These are phyloP conservation scores for Drosophila sulfurigaster DNA, from an alignment of 1,140 invertebrate species.

Conservation along the genomic window DNA sequence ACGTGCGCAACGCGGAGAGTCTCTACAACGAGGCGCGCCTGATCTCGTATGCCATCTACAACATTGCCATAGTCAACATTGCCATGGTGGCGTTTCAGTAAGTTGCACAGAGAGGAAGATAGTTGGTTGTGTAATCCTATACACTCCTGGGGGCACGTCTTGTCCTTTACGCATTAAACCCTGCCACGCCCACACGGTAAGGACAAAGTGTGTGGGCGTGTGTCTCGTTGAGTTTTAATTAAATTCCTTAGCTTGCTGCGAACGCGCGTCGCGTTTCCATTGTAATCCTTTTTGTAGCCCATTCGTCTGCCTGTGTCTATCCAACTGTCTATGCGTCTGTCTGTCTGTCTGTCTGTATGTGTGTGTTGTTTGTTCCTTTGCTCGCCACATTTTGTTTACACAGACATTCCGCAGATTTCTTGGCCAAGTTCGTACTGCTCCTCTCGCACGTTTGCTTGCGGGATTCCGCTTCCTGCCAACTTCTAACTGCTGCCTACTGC, in stretches of 20 bases:
- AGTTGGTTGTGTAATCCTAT: slow-evolving; percentile 51
- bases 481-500: slow-evolving; percentile 8
- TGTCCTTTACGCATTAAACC: slow-evolving; percentile 43
- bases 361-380: slow-evolving; percentile 6
- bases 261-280: slow-evolving; percentile 49
- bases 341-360: slow-evolving; percentile 4
- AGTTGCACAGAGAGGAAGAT: slow-evolving; percentile 85
- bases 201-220: background rate
- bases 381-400: slow-evolving; percentile 62
- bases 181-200: slow-evolving; percentile 30
- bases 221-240: slow-evolving; percentile 68
- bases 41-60: slow-evolving; percentile 97
- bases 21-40: slow-evolving; percentile 96
- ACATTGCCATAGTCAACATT: slow-evolving; percentile 96
- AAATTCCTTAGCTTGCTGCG: slow-evolving; percentile 76
- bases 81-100: slow-evolving; percentile 96
- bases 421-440: slow-evolving; percentile 42
- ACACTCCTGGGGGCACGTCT: slow-evolving; percentile 32
- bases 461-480: slow-evolving; percentile 29
- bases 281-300: slow-evolving; percentile 72
- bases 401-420: slow-evolving; percentile 60
- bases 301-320: background rate
- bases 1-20: slow-evolving; percentile 95
- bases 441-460: slow-evolving; percentile 1
- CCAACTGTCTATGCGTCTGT: background rate